Conservation (phyloP, 2,888 invertebrate species). For the Drosophila kuntzei region DNA sequence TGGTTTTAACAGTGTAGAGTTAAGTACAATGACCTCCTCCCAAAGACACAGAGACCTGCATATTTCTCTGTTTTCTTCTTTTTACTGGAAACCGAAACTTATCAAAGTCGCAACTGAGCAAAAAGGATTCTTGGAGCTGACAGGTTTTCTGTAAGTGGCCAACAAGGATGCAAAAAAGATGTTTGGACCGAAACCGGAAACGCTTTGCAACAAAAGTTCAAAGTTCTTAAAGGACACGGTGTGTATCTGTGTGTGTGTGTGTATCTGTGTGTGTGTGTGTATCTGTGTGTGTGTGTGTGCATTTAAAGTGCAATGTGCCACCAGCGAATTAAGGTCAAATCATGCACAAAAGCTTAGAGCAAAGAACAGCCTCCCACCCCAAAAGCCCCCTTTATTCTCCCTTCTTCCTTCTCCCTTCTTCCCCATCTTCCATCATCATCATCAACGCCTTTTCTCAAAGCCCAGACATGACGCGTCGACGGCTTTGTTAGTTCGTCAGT, state of each 20-base stretch:
- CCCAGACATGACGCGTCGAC: constrained; percentile 29
- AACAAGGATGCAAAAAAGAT: constrained; percentile 27
- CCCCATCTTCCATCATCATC: neutral
- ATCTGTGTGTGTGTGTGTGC: constrained; percentile 19
- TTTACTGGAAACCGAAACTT: constrained; percentile 53
- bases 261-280: constrained; percentile 1
- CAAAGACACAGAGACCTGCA: constrained; percentile 7
- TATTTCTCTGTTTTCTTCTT: constrained; percentile 40
- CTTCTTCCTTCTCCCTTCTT: neutral
- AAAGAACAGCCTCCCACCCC: constrained; percentile 6
- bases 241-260: neutral
- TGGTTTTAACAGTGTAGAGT: no score
- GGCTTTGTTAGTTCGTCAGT: constrained; percentile 11
- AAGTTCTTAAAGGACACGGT: constrained; percentile 51
- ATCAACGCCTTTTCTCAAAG: neutral
- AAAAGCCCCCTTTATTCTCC: neutral
- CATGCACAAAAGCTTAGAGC: constrained; percentile 55
- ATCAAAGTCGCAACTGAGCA: constrained; percentile 22
- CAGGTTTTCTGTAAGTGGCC: constrained; percentile 37
- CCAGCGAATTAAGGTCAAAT: constrained; percentile 78
- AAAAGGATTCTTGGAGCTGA: constrained; percentile 49
- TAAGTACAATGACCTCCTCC: constrained; percentile 67
- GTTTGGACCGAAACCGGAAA: constrained; percentile 63
- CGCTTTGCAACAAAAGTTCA: constrained; percentile 60
- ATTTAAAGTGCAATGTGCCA: constrained; percentile 75